Evolutionary conservation across 2,888 invertebrate genomes (phyloP).

Genomic region (Ectemnius lituratus): DNA sequence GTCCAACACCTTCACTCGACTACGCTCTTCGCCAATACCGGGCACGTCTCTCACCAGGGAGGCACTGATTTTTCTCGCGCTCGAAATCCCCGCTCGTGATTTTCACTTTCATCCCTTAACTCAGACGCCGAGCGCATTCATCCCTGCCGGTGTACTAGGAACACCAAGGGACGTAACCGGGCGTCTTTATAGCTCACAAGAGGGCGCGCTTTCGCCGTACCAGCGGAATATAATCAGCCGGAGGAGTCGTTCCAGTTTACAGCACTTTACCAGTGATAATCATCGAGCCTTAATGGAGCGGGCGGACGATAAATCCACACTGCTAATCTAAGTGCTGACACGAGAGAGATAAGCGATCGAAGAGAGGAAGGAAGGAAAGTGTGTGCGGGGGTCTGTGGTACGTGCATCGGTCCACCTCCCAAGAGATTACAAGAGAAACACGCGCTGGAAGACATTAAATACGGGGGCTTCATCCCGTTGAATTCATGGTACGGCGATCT

Average conservation of each 20-base stretch:
- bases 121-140: no score
- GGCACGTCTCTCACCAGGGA: conserved; percentile 7
- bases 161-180: no score
- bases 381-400: conserved; percentile 17
- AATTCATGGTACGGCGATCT: conserved; percentile 46
- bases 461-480: conserved; percentile 41
- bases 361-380: conserved; percentile 24
- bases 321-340: neutral
- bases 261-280: neutral
- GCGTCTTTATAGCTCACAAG: no score
- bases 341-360: conserved; percentile 13
- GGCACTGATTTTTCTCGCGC: conserved; percentile 3
- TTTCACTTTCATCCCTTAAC: no score
- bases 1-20: conserved; percentile 1
- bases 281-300: neutral
- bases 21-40: conserved; percentile 21
- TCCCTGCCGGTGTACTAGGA: no score
- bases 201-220: no score
- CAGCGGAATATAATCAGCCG: conserved; percentile 1
- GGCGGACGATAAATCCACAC: neutral
- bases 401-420: conserved; percentile 44
- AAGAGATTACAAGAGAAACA: conserved; percentile 58
- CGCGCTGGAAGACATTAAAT: conserved; percentile 46
- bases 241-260: neutral
- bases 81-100: neutral